These are phyloP conservation scores for Callitettix versicolor DNA, from an alignment of 1,140 invertebrate species.

Conservation along the genomic window DNA sequence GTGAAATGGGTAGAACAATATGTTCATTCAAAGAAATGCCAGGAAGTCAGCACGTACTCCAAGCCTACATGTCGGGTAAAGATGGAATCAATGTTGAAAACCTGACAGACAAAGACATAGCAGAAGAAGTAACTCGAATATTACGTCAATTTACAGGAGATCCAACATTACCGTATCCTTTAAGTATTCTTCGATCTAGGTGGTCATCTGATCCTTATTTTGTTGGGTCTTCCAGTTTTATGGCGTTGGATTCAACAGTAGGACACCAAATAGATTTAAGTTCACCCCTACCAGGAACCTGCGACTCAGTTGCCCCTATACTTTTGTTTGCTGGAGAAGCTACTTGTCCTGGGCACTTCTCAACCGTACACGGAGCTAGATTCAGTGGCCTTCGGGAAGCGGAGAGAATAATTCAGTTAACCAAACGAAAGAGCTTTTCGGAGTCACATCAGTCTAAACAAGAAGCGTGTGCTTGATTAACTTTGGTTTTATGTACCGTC, in stretches of 20 bases:
- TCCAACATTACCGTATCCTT: constrained; percentile 52
- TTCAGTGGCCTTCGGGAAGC: constrained; percentile 72
- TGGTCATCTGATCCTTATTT: constrained; percentile 62
- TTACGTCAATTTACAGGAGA: constrained; percentile 57
- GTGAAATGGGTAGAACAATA: constrained; percentile 58
- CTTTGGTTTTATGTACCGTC: no score
- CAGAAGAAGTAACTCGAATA: constrained; percentile 51
- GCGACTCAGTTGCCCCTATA: constrained; percentile 35
- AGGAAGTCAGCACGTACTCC: constrained; percentile 54
- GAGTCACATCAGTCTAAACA: no score
- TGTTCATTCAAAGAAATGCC: constrained; percentile 51
- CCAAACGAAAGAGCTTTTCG: constrained; percentile 7
- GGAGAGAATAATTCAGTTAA: constrained; percentile 46
- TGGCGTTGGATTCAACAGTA: constrained; percentile 50
- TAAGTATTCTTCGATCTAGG: constrained; percentile 48
- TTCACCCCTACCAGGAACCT: constrained; percentile 35
- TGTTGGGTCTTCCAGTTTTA: constrained; percentile 58
- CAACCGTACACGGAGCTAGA: constrained; percentile 70
- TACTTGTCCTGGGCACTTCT: constrained; percentile 60
- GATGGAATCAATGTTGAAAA: constrained; percentile 72
- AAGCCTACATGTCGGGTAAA: constrained; percentile 50
- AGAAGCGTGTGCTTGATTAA: no score
- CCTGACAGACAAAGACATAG: constrained; percentile 57
- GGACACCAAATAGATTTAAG: constrained; percentile 33
- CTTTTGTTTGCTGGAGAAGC: constrained; percentile 82